Evolutionary conservation across 2,888 invertebrate genomes (phyloP), one percentile per base, ranked within the genome.

Genomic region (Aphidoletes aphidimyza): DNA sequence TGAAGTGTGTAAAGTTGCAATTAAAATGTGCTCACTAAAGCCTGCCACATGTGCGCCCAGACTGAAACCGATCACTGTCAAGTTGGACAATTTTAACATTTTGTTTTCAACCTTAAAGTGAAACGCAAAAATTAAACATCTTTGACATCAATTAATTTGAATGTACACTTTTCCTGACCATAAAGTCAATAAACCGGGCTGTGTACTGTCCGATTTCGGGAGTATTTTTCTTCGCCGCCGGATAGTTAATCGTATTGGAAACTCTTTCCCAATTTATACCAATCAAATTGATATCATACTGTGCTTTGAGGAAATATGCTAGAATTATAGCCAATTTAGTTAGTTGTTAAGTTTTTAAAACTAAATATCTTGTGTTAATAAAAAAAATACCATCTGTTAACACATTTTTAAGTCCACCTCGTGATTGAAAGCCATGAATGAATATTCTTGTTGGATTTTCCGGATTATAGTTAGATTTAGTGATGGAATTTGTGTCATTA

Each of bases 361-460:
- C 14, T 42, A 9, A 9, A 9, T 42, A 42, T 9, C 8, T 54
- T 54, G 6, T n/a, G 6, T 54, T n/a, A 6, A 54, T 11, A 54
- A 11, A n/a, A n/a, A n/a, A 11, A 6, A 5, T 19, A 6, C n/a
- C 6, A 14, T 54, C 34, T 11, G 26, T 69, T n/a, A 69, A 30
- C 8, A 6, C 14, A 34, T 30, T 6, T 34, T 14, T 47, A 11
- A 84, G 47, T n/a, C 30, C 11, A 30, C 69, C 69, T 11, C 30
- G 26, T 11, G 69, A 69, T 14, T 30, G 30, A 92, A 93, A 93
- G 17, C 93, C 93, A 86, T 93, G 93, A 42, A 92, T 90, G 34
- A 92, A 87, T 42, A 89, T 86, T 83, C 89, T 26, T 0, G 84
- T 84, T n/a, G 84, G 84, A 45, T 22, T 17, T 22, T 81, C 3